Evolutionary conservation across 2,797 vertebrate genomes (phyloP), one percentile per base, ranked within the genome.

Genomic region (Catamblyrhynchus diadema): DNA sequence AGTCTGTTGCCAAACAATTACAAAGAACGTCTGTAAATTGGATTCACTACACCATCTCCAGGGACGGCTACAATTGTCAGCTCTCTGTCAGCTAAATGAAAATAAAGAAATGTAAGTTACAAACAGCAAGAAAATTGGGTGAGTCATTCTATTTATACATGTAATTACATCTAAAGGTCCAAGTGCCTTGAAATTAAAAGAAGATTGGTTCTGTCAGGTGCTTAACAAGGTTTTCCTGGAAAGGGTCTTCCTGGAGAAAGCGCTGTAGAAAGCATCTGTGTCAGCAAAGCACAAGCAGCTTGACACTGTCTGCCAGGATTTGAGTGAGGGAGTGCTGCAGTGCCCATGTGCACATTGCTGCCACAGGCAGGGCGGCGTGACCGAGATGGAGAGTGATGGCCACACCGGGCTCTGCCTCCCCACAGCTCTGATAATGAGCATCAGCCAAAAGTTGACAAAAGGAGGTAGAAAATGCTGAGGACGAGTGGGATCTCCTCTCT

Each of bases 81-180:
- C 71, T 96, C 88, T 82, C 65, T 92, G 91, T 94, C 86, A 94
- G 64, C 65, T 92, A 85, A 94, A 91, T 79, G 87, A 82, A 95
- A 93, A 91, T 90, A 96, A 90, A 82, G 66, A 95, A 97, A 97
- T 81, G 65, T 81, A 88, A 93, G 62, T 67, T 77, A 93, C 42
- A 90, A 95, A 96, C 86, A 60, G 57, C 45, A 81, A 75, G 44
- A 93, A 95, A 95, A 96, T 91, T 50, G 61, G n/a, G 48, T 53
- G 45, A 96, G 84, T 86, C 79, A 86, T 73, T 96, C 91, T 56
- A 50, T 93, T 90, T 86, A 88, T 75, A 85, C 78, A 81, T 56
- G 93, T 92, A 96, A 86, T 97, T 95, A 79, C 78, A 77, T 59
- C 44, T 66, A 91, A 85, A 96, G 60, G 78, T 95, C 80, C 66